Evolutionary conservation across 2,888 invertebrate species (phyloP), one percentile per base, ranked within the genome.

Genomic region (Phaedon cochleariae): DNA sequence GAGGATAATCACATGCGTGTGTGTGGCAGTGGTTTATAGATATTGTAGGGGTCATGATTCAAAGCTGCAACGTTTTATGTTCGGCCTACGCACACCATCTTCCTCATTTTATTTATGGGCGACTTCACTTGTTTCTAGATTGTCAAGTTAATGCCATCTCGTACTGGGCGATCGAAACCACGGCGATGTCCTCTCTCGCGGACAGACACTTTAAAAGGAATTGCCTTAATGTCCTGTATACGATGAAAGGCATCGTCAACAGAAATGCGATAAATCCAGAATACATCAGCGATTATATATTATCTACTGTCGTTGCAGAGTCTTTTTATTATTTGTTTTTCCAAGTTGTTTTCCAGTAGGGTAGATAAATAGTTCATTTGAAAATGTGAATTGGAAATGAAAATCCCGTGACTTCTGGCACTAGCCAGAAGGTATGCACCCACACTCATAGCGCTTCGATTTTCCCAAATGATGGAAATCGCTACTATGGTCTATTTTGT

Each of bases 41-140:
- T 78, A 76, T 79, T 74, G 74, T 77, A 79, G 76, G 79, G 79
- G 77, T 80, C 81, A 81, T 82, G 82, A 82, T 82, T 82, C 82
- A 82, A 79, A 74, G 77, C 81, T 78, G 78, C 81, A 77, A 79
- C 80, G 77, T 81, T 81, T 79, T 81, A 80, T 82, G 82, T 82
- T 82, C 81, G 74, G 79, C 82, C 82, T 82, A 82, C 82, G 82
- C 82, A 79, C 76, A 77, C 81, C 82, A 82, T 82, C 82, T 81
- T 80, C 80, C 73, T 70, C 68, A 76, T 73, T 73, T 82, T 82
- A 82, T 82, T 82, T 82, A 82, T 80, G 77, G 78, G 79, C 77
- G 76, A 77, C 78, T 79, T 78, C 74, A 76, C 75, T 80, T 79
- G 81, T 81, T 82, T 81, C 80, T 80, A 80, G 80, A 81, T 81